Evolutionary conservation across 1,140 invertebrate genomes (phyloP), one percentile per base, ranked within the genome.

Genomic region (Bombyx mandarina): DNA sequence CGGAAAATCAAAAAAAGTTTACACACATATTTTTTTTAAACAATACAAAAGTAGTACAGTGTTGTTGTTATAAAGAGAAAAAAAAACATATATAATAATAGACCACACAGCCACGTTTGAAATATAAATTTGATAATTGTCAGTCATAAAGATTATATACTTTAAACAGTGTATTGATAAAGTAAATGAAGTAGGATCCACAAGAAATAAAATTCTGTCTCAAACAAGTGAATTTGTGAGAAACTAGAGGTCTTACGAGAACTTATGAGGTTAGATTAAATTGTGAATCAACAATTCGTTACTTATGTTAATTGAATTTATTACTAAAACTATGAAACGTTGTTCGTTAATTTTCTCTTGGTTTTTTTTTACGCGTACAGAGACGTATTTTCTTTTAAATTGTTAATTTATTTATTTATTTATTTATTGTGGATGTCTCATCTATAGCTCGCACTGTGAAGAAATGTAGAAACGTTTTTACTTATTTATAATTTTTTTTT

Each of bases 21-120:
- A 26, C 12, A 10, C 45, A 10, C 45, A 10, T 35, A n/a, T 35
- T 35, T 35, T 35, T 35, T 35, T 35, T 35, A 35, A 35, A 35
- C 26, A 49, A 49, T 49, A 57, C 57, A 53, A 62, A 44, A 59
- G 57, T 53, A 46, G 56, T 62, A 67, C 52, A 62, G 53, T 52
- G 62, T 35, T 59, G 62, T 57, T 57, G 65, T 49, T 61, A 8
- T 49, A 10, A 10, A 67, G 18, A 63, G 66, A 63, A 58, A 69
- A 63, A 59, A 63, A 68, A 79, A 63, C 42, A 56, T 43, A 54
- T 42, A 54, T 46, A 66, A 46, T 58, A 43, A 67, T 70, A 71
- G 60, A 78, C 80, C 82, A 86, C 82, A 86, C 79, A 69, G 77
- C 82, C 82, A 69, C 48, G 54, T 45, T 54, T 56, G 57, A 26